A percentile compares a stretch with the other conserved stretches of the same genome.
Evolutionary conservation across 2,888 invertebrate species (phyloP).

Genomic region (Cheilosia pagana): DNA sequence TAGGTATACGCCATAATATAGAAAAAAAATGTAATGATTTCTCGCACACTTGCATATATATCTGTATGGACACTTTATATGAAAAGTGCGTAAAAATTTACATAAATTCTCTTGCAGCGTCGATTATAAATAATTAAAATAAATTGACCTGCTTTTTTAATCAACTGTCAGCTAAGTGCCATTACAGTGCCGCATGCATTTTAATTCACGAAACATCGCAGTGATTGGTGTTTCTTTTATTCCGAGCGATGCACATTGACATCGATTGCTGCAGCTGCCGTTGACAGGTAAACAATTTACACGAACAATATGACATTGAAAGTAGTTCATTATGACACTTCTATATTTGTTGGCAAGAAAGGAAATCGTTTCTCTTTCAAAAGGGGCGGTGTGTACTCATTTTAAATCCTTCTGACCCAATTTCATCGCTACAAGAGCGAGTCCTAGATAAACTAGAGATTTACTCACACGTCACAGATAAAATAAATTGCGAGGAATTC

Average conservation of each 20-base stretch:
- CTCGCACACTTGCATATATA: neutral
- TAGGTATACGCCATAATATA: neutral
- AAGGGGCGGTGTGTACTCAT: neutral
- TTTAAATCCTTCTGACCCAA: conserved; percentile 20
- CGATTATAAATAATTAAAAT: conserved; percentile 32
- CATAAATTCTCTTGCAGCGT: conserved; percentile 25
- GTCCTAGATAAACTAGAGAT: conserved; percentile 47
- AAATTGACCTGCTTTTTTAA: conserved; percentile 33
- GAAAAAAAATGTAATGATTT: neutral
- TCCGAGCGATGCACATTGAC: conserved; percentile 1
- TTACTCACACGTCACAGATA: conserved; percentile 51
- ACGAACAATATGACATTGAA: conserved; percentile 1
- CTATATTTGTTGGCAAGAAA: neutral
- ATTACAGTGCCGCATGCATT: neutral
- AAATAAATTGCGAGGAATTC: conserved; percentile 50
- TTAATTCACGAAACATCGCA: neutral
- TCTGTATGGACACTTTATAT: neutral
- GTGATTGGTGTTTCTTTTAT: conserved; percentile 10
- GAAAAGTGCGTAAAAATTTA: conserved; percentile 18
- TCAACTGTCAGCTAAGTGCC: conserved; percentile 33
- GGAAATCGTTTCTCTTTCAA: too few relatives aligned
- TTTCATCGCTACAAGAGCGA: neutral
- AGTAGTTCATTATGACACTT: conserved; percentile 3
- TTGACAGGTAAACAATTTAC: conserved; percentile 5
- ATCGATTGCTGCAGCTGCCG: neutral